phyloP scores from a whole-genome alignment of 2,113 vertebrate species.

The Dendrocopos noguchii region DNA sequence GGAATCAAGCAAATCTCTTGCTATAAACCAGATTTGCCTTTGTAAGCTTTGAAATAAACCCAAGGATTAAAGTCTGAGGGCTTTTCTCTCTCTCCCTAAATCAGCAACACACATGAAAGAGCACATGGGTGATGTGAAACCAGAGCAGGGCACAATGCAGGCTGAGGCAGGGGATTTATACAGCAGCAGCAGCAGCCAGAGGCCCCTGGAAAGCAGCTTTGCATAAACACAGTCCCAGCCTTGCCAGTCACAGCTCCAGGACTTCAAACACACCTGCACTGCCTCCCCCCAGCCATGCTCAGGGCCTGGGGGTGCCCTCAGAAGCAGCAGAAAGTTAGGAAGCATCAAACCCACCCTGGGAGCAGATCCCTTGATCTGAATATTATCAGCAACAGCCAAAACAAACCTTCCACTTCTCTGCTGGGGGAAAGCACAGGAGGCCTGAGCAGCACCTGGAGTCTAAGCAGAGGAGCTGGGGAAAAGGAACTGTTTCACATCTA shows the following conservation, averaged over 20 bases:
- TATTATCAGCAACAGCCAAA: not conserved
- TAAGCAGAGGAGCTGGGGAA: not conserved
- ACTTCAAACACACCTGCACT: not conserved
- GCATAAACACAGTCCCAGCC: not conserved
- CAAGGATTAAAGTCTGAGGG: conserved; percentile 52
- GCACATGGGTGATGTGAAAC: not conserved
- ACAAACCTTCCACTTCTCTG: not conserved
- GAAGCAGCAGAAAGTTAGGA: not conserved
- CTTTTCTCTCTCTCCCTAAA: not conserved
- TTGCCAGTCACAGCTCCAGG: not conserved
- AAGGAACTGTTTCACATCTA: not conserved
- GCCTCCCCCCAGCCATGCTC: not conserved
- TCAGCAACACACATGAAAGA: not conserved
- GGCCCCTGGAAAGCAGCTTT: not conserved
- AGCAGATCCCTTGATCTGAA: not conserved
- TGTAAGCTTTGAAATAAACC: conserved; percentile 65
- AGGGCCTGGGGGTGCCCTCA: not conserved
- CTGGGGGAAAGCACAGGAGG: not conserved
- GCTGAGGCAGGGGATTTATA: not conserved
- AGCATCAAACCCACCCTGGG: not conserved
- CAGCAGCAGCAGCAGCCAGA: not conserved
- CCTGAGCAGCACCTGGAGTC: not conserved
- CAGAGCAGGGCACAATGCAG: not conserved
- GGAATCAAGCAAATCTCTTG: conserved; percentile 49
- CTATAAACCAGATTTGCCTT: conserved; percentile 55